Evolutionary conservation across 2,888 invertebrate species (phyloP), one percentile per base, ranked within the genome.

Genomic region (Dicranocentrus wangi): DNA sequence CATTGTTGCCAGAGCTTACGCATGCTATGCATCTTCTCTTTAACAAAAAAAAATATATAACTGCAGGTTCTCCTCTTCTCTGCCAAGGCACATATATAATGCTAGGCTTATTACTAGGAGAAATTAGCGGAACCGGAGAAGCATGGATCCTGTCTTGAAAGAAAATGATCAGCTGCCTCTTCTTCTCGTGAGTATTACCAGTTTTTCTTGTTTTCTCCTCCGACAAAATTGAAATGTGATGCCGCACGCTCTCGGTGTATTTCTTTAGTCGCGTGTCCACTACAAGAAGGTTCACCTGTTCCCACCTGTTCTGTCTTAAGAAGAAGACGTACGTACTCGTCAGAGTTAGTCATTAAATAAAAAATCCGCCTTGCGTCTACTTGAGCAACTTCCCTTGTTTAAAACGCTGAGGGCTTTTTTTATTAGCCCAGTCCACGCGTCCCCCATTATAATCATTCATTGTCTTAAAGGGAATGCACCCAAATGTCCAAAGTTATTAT

Each of bases 81-180:
- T n/a, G n/a, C n/a, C n/a, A n/a, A n/a, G n/a, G n/a, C n/a, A n/a
- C n/a, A n/a, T n/a, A n/a, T n/a, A 32, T 3, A 32, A 32, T 51
- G 5, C 51, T 51, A 51, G 2, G 15, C 39, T 25, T 58, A 60
- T 39, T 63, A 17, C 47, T 3, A 60, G 43, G 63, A 79, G 65
- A 80, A 80, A 80, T 80, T 80, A 80, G 80, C 80, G 66, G 80
- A 80, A 66, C 72, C 80, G 80, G 80, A 80, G 80, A 80, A 80
- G 61, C 80, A 80, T 80, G 80, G 80, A 80, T 80, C 80, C 80
- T 80, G 80, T 80, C 73, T 78, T 78, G 65, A 61, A 27, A 23
- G 23, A 53, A 53, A 19, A 53, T 53, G 60, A 77, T 77, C 77
- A 77, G 77, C 69, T 77, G 77, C 77, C 77, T 66, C 66, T 61